Conservation (phyloP, 2,888 invertebrate genomes). For the Drosophila buzzatii region DNA sequence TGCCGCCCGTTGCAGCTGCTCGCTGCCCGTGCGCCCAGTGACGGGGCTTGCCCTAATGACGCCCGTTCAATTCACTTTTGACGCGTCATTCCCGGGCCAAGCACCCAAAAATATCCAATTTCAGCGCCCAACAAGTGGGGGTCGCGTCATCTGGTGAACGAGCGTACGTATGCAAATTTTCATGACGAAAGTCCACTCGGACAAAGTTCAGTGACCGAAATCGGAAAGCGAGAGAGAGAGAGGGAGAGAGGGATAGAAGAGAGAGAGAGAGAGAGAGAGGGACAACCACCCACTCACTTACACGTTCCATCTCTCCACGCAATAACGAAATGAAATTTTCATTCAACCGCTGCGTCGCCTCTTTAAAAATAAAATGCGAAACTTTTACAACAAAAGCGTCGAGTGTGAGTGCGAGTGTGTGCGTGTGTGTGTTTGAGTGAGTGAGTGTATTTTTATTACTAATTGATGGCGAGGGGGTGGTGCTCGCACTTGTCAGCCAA, state of each 20-base stretch:
- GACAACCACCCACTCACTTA: conserved; percentile 1
- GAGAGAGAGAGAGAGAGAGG: neutral
- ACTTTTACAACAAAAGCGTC: conserved; percentile 65
- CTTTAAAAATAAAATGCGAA: conserved; percentile 74
- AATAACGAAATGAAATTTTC: conserved; percentile 69
- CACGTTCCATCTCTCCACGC: conserved; percentile 4
- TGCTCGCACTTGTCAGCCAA: conserved; percentile 58
- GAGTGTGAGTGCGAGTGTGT: neutral
- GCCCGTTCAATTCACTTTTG: conserved; percentile 22
- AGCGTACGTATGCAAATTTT: conserved; percentile 69
- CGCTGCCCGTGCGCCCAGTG: neutral
- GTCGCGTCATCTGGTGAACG: conserved; percentile 48
- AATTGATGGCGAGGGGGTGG: conserved; percentile 42
- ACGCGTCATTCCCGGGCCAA: conserved; percentile 32
- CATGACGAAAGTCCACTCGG: conserved; percentile 81
- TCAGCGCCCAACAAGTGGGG: conserved; percentile 22
- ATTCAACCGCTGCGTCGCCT: conserved; percentile 53
- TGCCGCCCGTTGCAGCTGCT: neutral
- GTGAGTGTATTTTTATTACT: conserved; percentile 60
- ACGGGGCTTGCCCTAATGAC: conserved; percentile 34
- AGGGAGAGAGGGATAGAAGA: neutral
- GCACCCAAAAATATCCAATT: conserved; percentile 24
- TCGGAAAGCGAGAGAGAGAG: neutral
- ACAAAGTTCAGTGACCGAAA: conserved; percentile 76
- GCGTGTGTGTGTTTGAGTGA: conserved; percentile 23